Evolutionary conservation across 2,797 vertebrate species (phyloP), one percentile per base, ranked within the genome.

Genomic region (Gobio occitaniae): DNA sequence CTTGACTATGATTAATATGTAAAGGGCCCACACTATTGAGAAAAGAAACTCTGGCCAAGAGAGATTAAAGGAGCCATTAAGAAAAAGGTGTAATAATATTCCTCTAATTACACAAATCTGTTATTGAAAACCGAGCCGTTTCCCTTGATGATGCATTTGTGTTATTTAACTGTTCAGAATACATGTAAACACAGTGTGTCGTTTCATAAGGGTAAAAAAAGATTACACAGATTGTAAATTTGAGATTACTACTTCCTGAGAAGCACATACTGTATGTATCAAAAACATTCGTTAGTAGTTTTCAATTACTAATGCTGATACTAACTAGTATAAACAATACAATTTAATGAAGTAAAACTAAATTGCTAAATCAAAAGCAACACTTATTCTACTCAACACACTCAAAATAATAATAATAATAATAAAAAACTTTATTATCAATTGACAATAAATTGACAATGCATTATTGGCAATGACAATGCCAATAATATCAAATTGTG

Each of bases 51-150:
- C 87, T 87, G 90, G 84, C 86, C 87, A 80, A 84, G 74, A 83
- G 87, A 90, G 90, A 90, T 89, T 89, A 89, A 90, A 87, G 77
- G 84, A 86, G 83, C 50, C 88, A 89, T 88, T 89, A 88, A 83
- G 76, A 87, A 85, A 16, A 85, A 86, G 81, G 82, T 83, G 86
- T 77, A 80, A 87, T 87, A 77, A 85, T 86, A 74, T 86, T 85
- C 68, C 66, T 78, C 84, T 89, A 88, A 88, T 89, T 86, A 87
- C 61, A 78, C 77, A 87, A 86, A 90, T 88, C 78, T 66, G 84
- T 88, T 86, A 50, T 83, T 81, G 36, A 71, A 68, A 86, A 89
- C 56, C 77, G 12, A 41, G 50, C 63, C 41, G 44, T 59, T 78
- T 88, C 76, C 82, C 84, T 84, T 38, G 15, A 82, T 84, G 76